Evolutionary conservation across 2,797 vertebrate genomes (phyloP).

Genomic region (Gallinago solitaria): DNA sequence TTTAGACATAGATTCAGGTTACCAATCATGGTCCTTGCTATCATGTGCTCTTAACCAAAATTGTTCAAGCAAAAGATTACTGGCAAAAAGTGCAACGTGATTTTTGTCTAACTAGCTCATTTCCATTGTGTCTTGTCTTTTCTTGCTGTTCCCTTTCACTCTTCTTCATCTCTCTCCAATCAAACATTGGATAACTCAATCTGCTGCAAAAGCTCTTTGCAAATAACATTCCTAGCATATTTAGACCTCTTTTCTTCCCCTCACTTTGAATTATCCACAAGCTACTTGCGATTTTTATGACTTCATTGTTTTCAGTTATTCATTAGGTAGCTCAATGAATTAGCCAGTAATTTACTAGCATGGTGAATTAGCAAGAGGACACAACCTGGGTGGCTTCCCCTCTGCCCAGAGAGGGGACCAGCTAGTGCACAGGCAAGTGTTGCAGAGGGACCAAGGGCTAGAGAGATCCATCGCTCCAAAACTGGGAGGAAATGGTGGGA

Average conservation of each 20-base stretch:
- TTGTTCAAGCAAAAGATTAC: neutral
- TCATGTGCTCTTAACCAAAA: neutral
- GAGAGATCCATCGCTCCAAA: neutral
- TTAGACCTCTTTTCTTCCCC: slow-evolving; percentile 32
- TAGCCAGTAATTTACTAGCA: neutral
- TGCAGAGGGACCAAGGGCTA: neutral
- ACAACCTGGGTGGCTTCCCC: slow-evolving; percentile 1
- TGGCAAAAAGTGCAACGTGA: neutral
- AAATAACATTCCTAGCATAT: slow-evolving; percentile 60
- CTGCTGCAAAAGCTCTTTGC: slow-evolving; percentile 7
- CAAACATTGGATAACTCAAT: neutral
- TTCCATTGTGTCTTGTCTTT: neutral
- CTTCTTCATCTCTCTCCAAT: neutral
- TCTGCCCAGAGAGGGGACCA: neutral
- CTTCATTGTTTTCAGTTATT: slow-evolving; percentile 43
- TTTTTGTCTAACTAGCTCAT: neutral
- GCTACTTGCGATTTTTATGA: slow-evolving; percentile 52
- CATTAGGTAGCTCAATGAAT: neutral
- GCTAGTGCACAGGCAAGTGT: neutral
- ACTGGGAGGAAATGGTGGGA: neutral
- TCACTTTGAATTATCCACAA: slow-evolving; percentile 27
- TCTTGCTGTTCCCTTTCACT: slow-evolving; percentile 4
- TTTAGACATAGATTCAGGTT: neutral
- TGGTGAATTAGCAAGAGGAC: neutral
- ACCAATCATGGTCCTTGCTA: neutral